Evolutionary conservation across 2,113 vertebrate genomes (phyloP).

Genomic region (Sceloporus tristichus): DNA sequence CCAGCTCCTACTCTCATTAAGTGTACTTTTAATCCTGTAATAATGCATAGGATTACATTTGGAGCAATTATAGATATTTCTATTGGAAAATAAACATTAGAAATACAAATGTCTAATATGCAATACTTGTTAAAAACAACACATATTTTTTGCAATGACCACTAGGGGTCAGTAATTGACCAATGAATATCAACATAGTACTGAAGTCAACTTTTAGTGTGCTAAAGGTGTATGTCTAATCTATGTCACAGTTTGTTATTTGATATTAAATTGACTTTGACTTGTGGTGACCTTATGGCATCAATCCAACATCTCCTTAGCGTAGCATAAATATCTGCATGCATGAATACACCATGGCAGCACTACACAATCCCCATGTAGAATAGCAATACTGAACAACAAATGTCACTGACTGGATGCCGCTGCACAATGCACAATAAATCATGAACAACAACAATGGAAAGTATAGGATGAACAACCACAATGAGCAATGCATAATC

Average conservation of each 20-base stretch:
- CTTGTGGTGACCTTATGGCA: too few species aligned
- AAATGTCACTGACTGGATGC: too few species aligned
- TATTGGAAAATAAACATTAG: neutral
- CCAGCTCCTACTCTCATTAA: neutral
- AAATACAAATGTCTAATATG: neutral
- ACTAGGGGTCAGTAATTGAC: conserved; percentile 51
- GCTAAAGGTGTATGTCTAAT: fast-evolving
- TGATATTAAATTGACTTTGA: too few species aligned
- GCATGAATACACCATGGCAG: too few species aligned
- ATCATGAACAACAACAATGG: too few species aligned
- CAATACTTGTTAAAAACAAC: neutral
- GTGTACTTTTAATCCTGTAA: neutral
- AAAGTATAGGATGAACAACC: too few species aligned
- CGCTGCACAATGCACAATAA: too few species aligned
- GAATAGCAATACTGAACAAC: too few species aligned
- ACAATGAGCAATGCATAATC: too few species aligned
- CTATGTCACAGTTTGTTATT: neutral
- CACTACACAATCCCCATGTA: too few species aligned
- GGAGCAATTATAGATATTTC: neutral
- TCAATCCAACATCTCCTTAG: too few species aligned
- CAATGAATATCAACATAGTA: fast-evolving
- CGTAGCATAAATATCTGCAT: too few species aligned
- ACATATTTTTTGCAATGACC: neutral
- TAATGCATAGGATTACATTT: neutral
- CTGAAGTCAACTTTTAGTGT: fast-evolving